phyloP scores from a whole-genome alignment of 2,888 invertebrate genomes.

The Muscina levida region DNA sequence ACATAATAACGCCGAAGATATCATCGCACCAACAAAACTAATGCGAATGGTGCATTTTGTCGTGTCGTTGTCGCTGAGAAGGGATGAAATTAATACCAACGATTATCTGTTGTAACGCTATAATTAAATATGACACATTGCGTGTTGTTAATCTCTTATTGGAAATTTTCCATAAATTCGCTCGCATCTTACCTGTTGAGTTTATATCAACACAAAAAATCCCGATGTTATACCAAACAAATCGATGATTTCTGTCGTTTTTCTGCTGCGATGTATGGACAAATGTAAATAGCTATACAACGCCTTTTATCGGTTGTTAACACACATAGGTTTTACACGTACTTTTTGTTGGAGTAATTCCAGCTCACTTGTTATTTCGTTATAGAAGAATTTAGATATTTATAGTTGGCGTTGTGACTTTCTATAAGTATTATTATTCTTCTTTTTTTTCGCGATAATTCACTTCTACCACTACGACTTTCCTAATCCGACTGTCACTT shows the following conservation, averaged over 20 bases:
- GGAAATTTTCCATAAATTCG: too few relatives aligned
- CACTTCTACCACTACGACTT: not conserved
- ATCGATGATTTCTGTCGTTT: too few relatives aligned
- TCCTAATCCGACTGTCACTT: too few relatives aligned
- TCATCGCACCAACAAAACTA: not conserved
- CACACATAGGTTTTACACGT: not conserved
- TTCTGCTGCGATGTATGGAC: not conserved
- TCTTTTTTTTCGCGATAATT: not conserved
- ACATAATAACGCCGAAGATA: not conserved
- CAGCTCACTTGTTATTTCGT: too few relatives aligned
- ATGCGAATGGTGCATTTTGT: not conserved
- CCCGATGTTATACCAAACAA: not conserved
- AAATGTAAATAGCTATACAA: not conserved
- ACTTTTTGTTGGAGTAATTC: too few relatives aligned
- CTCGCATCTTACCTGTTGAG: slow-evolving; percentile 10
- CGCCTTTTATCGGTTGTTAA: slow-evolving; percentile 3
- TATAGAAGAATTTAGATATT: too few relatives aligned
- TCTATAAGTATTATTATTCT: not conserved
- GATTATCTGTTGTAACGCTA: too few relatives aligned
- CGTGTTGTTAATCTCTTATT: too few relatives aligned
- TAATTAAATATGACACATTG: too few relatives aligned
- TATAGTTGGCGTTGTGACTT: too few relatives aligned
- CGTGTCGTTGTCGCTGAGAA: too few relatives aligned
- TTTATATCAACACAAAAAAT: slow-evolving; percentile 11
- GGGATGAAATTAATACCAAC: too few relatives aligned